These are phyloP conservation scores for Triplophysa siluroides DNA, from an alignment of 2,113 vertebrate genomes.

Conservation along the genomic window DNA sequence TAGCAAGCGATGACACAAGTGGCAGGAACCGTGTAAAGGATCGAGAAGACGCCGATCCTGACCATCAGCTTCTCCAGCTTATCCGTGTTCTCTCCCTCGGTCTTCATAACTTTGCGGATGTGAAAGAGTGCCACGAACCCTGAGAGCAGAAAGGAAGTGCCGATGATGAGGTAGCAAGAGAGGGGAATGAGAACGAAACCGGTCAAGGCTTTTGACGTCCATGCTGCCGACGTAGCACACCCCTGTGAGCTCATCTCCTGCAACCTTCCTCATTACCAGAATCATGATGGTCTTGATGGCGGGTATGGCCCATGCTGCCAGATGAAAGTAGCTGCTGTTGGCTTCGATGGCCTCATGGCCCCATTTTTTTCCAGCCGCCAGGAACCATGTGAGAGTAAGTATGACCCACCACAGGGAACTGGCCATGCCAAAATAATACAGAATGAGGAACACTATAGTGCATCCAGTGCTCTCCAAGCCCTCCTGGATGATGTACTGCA, in stretches of 20 bases:
- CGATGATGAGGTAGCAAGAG: constrained; percentile 90
- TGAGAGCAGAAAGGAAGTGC: constrained; percentile 93
- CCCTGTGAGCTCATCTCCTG: constrained; percentile 93
- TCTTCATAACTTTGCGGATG: constrained; percentile 95
- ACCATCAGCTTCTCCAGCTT: constrained; percentile 98
- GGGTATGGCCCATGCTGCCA: constrained; percentile 94
- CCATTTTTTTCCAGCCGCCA: constrained; percentile 97
- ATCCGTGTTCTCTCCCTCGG: constrained; percentile 94
- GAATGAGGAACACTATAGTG: constrained; percentile 94
- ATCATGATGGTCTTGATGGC: constrained; percentile 96
- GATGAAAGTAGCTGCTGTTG: constrained; percentile 97
- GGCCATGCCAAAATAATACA: constrained; percentile 98
- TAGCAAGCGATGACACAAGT: constrained; percentile 97
- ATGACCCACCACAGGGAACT: constrained; percentile 98
- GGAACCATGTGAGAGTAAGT: constrained; percentile 93
- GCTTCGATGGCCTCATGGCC: constrained; percentile 97
- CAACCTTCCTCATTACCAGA: constrained; percentile 92
- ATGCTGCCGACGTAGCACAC: constrained; percentile 96
- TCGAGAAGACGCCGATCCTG: constrained; percentile 92
- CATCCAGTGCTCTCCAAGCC: constrained; percentile 97
- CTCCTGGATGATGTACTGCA: constrained; percentile 96
- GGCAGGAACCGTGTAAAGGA: constrained; percentile 93
- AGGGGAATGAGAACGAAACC: constrained; percentile 93
- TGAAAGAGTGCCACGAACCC: constrained; percentile 97
- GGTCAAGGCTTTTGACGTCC: constrained; percentile 90